phyloP scores from a whole-genome alignment of 2,888 invertebrate species.

The Lepidocyrtoides sp. region DNA sequence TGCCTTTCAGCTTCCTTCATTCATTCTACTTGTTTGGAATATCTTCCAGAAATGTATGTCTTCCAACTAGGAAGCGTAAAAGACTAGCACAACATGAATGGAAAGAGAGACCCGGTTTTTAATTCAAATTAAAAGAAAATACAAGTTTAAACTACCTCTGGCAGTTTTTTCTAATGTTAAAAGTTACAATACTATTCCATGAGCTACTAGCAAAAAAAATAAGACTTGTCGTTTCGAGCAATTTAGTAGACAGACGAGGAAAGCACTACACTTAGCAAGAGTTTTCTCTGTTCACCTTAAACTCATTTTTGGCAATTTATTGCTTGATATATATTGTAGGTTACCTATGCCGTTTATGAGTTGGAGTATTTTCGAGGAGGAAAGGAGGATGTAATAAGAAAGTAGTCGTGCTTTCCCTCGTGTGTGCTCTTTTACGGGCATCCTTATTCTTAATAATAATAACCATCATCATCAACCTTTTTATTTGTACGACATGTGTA shows the following conservation, averaged over 20 bases:
- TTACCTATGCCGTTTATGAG: not conserved
- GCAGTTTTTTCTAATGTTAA: constrained; percentile 64
- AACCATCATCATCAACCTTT: constrained; percentile 41
- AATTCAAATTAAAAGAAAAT: constrained; percentile 79
- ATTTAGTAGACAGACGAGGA: not conserved
- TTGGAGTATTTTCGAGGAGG: not conserved
- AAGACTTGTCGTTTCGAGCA: not conserved
- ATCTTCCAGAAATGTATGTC: constrained; percentile 3
- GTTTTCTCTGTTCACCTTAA: constrained; percentile 52
- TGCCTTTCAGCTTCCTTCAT: constrained; percentile 58
- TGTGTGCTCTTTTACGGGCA: constrained; percentile 22
- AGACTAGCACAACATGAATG: not conserved
- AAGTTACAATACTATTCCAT: constrained; percentile 60
- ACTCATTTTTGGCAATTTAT: constrained; percentile 64
- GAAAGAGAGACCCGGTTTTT: constrained; percentile 59
- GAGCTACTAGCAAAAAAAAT: not conserved
- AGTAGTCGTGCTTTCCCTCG: not conserved
- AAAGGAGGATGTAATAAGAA: not conserved
- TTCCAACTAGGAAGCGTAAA: not conserved
- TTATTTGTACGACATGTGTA: not conserved
- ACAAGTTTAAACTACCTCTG: constrained; percentile 72
- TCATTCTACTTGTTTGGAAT: not conserved
- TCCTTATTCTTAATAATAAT: constrained; percentile 45
- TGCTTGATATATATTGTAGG: constrained; percentile 10
- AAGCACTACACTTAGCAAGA: constrained; percentile 22